These are phyloP conservation scores for Alectura lathami DNA, from an alignment of 2,113 vertebrate species.

Conservation along the genomic window DNA sequence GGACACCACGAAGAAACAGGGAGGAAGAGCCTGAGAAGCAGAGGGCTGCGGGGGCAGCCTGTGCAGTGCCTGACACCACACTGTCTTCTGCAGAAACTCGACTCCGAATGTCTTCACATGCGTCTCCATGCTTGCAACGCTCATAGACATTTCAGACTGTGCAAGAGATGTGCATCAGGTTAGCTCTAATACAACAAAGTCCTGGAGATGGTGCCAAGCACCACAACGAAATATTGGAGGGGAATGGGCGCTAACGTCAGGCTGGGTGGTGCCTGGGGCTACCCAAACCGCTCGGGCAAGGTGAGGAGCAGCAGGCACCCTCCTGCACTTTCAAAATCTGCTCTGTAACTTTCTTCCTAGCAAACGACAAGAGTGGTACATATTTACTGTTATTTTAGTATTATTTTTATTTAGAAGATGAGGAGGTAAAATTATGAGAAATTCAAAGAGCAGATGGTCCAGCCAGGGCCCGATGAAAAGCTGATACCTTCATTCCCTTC, in stretches of 20 bases:
- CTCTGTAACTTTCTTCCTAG: background rate
- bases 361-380: background rate
- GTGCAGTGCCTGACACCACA: background rate
- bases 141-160: background rate
- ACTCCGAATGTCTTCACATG: background rate
- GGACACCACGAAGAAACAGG: background rate
- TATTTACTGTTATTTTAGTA: background rate
- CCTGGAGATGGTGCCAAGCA: background rate
- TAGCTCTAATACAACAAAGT: background rate
- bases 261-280: background rate
- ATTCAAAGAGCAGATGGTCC: background rate
- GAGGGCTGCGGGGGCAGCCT: background rate
- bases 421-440: background rate
- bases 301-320: background rate
- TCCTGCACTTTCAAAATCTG: background rate
- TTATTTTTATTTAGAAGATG: background rate
- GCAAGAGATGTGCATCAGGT: background rate
- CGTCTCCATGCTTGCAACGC: background rate
- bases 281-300: background rate
- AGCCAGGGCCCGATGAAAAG: background rate
- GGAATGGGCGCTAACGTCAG: background rate
- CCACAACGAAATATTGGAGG: background rate
- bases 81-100: slow-evolving; percentile 11
- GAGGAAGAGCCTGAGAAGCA: background rate
- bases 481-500: background rate